Evolutionary conservation across 2,113 vertebrate species (phyloP).

Genomic region (Lanius ludovicianus): DNA sequence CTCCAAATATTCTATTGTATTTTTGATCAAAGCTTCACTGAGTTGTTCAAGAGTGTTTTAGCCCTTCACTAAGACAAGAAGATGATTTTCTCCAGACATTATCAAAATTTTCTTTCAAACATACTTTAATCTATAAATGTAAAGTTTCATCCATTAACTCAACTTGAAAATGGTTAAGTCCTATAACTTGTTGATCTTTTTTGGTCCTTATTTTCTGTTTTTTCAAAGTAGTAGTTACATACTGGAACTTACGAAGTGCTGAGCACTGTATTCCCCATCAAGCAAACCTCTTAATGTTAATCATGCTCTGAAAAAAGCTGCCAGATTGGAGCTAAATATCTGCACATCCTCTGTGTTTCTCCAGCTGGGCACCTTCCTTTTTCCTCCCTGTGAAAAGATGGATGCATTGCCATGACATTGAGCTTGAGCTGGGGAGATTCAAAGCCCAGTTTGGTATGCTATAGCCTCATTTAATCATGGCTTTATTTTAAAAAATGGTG

Average conservation of each 20-base stretch:
- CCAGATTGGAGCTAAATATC: constrained; percentile 36
- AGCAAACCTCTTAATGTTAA: constrained; percentile 33
- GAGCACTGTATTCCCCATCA: not conserved
- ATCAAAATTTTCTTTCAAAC: not conserved
- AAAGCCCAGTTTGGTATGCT: not conserved
- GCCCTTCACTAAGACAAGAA: not conserved
- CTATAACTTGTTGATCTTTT: not conserved
- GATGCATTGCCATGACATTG: not conserved
- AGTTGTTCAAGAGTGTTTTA: not conserved
- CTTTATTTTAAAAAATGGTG: not conserved
- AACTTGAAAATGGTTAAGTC: not conserved
- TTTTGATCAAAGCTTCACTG: not conserved
- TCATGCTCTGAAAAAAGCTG: constrained; percentile 19
- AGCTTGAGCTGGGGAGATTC: not conserved
- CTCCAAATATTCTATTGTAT: not conserved
- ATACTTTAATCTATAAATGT: not conserved
- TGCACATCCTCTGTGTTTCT: not conserved
- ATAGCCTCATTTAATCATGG: not conserved
- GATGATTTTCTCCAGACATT: not conserved
- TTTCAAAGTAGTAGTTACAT: not conserved
- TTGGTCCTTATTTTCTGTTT: not conserved
- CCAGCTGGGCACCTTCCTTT: not conserved
- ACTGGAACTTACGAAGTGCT: not conserved
- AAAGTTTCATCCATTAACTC: not conserved
- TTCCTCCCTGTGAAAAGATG: not conserved